These are phyloP conservation scores for Tetragonisca angustula DNA, from an alignment of 2,888 invertebrate genomes.

Conservation along the genomic window DNA sequence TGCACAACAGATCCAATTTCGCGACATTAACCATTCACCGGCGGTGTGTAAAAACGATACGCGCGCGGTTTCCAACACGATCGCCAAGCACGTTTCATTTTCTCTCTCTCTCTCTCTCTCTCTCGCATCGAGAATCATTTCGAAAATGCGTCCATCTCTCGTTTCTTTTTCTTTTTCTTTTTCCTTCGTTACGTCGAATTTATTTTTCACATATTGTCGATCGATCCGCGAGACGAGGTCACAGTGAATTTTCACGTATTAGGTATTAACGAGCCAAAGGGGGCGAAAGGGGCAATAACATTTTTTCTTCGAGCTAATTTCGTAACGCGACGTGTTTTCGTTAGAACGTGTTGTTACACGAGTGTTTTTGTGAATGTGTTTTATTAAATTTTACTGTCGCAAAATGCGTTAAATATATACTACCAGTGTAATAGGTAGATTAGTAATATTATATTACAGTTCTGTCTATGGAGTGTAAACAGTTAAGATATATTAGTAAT, in stretches of 20 bases:
- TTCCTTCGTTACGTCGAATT: neutral
- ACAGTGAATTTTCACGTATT: no score
- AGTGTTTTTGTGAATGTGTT: no score
- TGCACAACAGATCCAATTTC: slow-evolving; percentile 25
- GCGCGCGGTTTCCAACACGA: neutral
- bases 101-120: neutral
- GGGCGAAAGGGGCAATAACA: neutral
- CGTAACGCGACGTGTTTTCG: no score
- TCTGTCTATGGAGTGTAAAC: no score
- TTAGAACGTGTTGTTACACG: no score
- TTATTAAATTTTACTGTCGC: no score
- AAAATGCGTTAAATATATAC: no score
- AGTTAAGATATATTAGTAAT: no score
- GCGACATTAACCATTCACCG: slow-evolving; percentile 42
- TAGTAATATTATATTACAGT: no score
- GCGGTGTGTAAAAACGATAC: slow-evolving; percentile 30
- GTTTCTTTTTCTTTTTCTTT: neutral
- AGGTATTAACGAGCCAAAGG: neutral
- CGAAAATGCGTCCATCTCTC: neutral
- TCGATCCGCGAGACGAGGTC: neutral
- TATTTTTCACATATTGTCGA: neutral
- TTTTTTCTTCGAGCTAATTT: no score
- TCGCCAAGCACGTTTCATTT: slow-evolving; percentile 9
- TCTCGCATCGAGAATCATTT: neutral
- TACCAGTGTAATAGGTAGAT: no score